phyloP scores from a whole-genome alignment of 2,797 vertebrate genomes.

The Cuculus canorus region DNA sequence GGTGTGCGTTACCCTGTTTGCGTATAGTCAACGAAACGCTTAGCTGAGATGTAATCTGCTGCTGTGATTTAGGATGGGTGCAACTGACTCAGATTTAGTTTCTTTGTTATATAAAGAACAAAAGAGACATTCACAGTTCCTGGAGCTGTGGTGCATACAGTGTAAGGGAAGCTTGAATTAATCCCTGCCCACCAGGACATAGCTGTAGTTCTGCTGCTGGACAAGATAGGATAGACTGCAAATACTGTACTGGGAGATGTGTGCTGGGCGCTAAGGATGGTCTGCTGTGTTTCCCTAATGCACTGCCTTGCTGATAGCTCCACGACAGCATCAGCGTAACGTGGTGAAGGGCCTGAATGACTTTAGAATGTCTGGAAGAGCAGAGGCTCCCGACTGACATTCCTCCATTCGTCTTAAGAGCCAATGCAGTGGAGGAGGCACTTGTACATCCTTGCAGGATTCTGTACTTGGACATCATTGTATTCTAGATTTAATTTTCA shows the following conservation, averaged over 20 bases:
- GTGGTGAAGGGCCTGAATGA: not conserved
- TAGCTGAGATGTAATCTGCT: not conserved
- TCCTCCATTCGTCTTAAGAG: not conserved
- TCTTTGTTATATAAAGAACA: not conserved
- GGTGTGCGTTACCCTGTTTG: not conserved
- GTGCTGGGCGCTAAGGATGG: not conserved
- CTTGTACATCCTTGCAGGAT: not conserved
- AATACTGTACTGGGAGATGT: not conserved
- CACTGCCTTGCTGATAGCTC: not conserved
- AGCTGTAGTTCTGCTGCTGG: not conserved
- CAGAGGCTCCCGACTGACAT: not conserved
- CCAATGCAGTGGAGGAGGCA: not conserved
- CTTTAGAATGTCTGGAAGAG: not conserved
- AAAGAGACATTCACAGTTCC: not conserved
- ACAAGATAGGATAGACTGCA: not conserved
- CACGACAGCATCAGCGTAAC: accelerated
- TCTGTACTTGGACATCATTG: not conserved
- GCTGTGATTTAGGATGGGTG: not conserved
- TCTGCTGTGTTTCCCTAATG: not conserved
- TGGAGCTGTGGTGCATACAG: not conserved
- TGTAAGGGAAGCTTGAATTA: not conserved
- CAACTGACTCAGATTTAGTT: not conserved
- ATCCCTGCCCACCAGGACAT: not conserved
- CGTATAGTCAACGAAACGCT: not conserved
- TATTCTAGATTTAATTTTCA: slow-evolving; percentile 58